These are phyloP conservation scores for Dendrophyllia cribrosa DNA, from an alignment of 64 coral and sea anemone species.

Conservation along the genomic window DNA sequence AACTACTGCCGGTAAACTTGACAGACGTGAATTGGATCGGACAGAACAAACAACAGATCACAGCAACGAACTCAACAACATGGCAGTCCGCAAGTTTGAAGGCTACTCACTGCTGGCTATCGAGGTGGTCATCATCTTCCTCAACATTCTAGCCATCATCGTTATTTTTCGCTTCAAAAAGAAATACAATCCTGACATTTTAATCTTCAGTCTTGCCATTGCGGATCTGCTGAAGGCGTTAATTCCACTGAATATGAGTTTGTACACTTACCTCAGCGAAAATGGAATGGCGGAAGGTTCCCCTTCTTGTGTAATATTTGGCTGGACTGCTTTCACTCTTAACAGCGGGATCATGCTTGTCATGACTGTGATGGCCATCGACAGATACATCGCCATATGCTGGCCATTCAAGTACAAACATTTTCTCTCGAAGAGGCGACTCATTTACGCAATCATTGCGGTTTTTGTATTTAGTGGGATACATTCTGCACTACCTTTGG, in stretches of 20 bases:
- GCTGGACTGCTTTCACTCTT: conserved; percentile 68
- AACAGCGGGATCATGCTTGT: conserved; percentile 75
- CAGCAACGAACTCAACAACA: not conserved
- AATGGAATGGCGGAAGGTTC: conserved; percentile 34
- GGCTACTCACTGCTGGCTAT: conserved; percentile 43
- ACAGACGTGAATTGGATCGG: conserved; percentile 1
- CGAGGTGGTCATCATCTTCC: conserved; percentile 48
- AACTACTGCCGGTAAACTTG: conserved; percentile 2
- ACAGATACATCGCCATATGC: conserved; percentile 80
- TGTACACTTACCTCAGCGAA: conserved; percentile 53
- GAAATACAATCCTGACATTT: conserved; percentile 74
- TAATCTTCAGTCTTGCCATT: conserved; percentile 68
- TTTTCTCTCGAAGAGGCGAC: conserved; percentile 28
- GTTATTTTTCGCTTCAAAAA: conserved; percentile 79
- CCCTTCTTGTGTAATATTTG: conserved; percentile 39
- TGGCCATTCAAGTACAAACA: conserved; percentile 73
- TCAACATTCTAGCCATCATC: conserved; percentile 54
- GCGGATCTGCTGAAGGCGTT: conserved; percentile 67
- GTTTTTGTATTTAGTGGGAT: conserved; percentile 41
- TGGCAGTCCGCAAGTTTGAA: not conserved
- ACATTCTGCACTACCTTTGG: conserved; percentile 35
- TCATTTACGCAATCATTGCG: conserved; percentile 45
- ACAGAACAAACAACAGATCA: not conserved
- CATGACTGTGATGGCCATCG: conserved; percentile 76
- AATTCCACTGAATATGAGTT: conserved; percentile 70